These are phyloP conservation scores for Globia sparganii DNA, from an alignment of 2,888 invertebrate species.

Conservation along the genomic window DNA sequence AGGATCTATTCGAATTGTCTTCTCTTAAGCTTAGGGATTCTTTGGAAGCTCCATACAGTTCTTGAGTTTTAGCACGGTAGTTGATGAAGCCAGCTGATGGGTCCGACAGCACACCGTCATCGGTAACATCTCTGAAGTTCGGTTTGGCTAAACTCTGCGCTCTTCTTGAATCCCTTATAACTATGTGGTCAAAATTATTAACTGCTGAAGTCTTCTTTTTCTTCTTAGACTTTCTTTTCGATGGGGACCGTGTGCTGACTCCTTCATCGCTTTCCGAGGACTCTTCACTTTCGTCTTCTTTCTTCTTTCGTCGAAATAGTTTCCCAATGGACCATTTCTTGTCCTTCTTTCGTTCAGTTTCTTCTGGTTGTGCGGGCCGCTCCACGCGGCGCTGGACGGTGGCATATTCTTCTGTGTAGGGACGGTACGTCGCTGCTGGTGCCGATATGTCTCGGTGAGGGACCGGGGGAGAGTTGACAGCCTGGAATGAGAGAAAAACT, in stretches of 20 bases:
- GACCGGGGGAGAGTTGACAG: constrained; percentile 88
- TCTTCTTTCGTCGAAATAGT: constrained; percentile 94
- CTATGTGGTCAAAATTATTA: constrained; percentile 92
- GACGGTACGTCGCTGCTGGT: constrained; percentile 79
- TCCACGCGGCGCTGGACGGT: constrained; percentile 82
- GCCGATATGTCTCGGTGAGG: constrained; percentile 84
- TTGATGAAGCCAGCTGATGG: constrained; percentile 89
- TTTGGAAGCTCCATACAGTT: constrained; percentile 81
- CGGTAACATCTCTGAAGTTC: constrained; percentile 80
- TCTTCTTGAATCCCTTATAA: constrained; percentile 88
- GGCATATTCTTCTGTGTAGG: constrained; percentile 85
- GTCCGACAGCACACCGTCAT: constrained; percentile 91
- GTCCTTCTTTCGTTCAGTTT: constrained; percentile 89
- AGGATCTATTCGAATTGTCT: constrained; percentile 81
- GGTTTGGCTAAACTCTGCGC: constrained; percentile 88
- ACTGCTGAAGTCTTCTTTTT: constrained; percentile 89
- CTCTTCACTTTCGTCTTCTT: constrained; percentile 91
- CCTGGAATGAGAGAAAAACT: constrained; percentile 79
- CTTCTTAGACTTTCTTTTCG: constrained; percentile 87
- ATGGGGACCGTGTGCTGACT: constrained; percentile 83
- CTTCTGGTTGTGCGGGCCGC: constrained; percentile 79
- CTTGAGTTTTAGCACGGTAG: constrained; percentile 83
- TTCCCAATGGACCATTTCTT: constrained; percentile 96
- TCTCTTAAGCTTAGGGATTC: constrained; percentile 84
- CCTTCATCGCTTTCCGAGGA: constrained; percentile 89